A percentile compares a stretch with the other conserved stretches of the same genome.
Conservation (phyloP, 2,888 invertebrate species). For the Rhorus exstirpatorius region DNA sequence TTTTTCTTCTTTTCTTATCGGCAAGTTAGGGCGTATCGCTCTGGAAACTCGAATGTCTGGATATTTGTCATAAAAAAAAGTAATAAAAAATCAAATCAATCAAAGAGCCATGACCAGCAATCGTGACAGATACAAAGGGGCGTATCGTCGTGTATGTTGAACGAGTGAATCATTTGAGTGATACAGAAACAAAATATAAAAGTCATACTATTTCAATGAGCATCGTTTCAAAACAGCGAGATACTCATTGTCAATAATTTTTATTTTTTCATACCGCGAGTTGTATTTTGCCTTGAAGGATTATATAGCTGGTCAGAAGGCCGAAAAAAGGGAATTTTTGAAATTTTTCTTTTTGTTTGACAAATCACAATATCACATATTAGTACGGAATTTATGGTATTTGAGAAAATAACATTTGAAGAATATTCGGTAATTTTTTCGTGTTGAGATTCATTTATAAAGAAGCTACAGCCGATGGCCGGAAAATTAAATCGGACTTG, state of each 20-base stretch:
- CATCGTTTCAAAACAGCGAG: not conserved
- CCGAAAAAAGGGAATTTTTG: too few species aligned
- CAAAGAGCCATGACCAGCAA: not conserved
- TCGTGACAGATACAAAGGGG: constrained; percentile 5
- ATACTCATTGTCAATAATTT: not conserved
- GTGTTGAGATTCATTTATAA: too few species aligned
- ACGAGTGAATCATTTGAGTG: constrained; percentile 10
- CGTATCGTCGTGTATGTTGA: not conserved
- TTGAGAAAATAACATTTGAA: too few species aligned
- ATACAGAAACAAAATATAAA: constrained; percentile 14
- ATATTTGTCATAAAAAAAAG: constrained; percentile 11
- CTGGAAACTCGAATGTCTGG: not conserved
- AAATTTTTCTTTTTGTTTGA: too few species aligned
- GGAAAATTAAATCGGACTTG: constrained; percentile 16
- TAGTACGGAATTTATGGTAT: too few species aligned
- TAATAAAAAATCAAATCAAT: too few species aligned
- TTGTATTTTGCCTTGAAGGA: not conserved
- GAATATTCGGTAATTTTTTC: too few species aligned
- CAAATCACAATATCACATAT: too few species aligned
- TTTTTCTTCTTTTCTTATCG: not conserved
- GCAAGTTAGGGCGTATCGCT: not conserved
- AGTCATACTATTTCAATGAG: not conserved
- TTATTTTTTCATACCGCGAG: not conserved
- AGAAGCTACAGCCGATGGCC: too few species aligned
- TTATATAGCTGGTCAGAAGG: too few species aligned